phyloP scores from a whole-genome alignment of 1,140 invertebrate species.

The Drosophila nebulosa region DNA sequence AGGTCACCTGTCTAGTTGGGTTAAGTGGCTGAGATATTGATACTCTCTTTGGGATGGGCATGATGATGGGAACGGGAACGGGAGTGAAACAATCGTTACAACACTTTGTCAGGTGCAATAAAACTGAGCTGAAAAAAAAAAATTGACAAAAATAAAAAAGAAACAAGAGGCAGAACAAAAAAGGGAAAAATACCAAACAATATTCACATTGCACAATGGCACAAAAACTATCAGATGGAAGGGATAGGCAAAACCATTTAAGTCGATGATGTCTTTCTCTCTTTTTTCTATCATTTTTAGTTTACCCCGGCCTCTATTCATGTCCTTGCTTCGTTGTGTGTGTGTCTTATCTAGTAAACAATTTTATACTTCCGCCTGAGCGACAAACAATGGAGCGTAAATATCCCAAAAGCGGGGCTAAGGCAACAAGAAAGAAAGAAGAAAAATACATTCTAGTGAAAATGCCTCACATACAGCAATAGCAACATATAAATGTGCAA shows the following conservation, averaged over 20 bases:
- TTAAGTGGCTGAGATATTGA: slow-evolving; percentile 12
- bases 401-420: slow-evolving; percentile 71
- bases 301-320: slow-evolving; percentile 17
- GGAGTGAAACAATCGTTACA: slow-evolving; percentile 41
- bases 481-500: slow-evolving; percentile 64
- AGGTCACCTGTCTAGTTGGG: slow-evolving; percentile 27
- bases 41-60: slow-evolving; percentile 12
- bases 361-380: slow-evolving; percentile 79
- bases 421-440: slow-evolving; percentile 38
- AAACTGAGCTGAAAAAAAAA: slow-evolving; percentile 42
- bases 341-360: slow-evolving; percentile 69
- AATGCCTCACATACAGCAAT: slow-evolving; percentile 19
- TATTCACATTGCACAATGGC: slow-evolving; percentile 29
- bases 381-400: slow-evolving; percentile 78
- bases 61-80: background rate
- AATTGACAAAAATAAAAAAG: background rate
- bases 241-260: slow-evolving; percentile 54
- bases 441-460: slow-evolving; percentile 45
- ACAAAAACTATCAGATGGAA: background rate
- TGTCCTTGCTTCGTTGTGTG: background rate
- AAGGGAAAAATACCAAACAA: slow-evolving; percentile 8
- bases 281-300: slow-evolving; percentile 31
- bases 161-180: slow-evolving; percentile 31
- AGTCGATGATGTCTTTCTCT: slow-evolving; percentile 66
- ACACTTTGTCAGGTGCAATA: slow-evolving; percentile 46